Conservation (phyloP, 2,888 invertebrate species). For the Nudaria mundana region DNA sequence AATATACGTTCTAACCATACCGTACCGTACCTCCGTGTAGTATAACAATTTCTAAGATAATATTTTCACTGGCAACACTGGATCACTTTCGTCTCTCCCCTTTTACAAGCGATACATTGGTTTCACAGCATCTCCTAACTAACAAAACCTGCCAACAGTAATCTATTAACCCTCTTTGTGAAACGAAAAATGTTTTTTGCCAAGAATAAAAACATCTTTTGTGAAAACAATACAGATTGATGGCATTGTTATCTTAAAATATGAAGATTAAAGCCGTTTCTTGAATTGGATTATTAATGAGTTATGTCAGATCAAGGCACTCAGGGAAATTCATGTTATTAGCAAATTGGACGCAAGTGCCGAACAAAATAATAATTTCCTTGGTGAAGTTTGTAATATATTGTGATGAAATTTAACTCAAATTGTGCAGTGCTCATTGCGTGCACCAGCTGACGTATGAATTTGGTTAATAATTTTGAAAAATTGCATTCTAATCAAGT, state of each 20-base stretch:
- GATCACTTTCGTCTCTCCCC: background rate
- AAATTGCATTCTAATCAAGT: no score
- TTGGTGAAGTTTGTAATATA: background rate
- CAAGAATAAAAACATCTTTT: constrained; percentile 59
- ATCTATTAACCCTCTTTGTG: constrained; percentile 38
- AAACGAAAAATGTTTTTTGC: constrained; percentile 41
- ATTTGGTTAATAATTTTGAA: background rate
- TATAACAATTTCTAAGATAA: no score
- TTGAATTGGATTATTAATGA: constrained; percentile 24
- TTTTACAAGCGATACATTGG: constrained; percentile 18
- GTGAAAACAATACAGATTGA: constrained; percentile 50
- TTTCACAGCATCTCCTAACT: constrained; percentile 20
- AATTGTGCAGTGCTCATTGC: background rate
- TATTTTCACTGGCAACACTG: background rate
- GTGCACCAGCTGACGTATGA: no score
- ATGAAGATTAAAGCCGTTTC: constrained; percentile 33
- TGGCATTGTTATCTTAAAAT: constrained; percentile 38
- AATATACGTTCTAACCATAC: no score
- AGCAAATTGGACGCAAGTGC: constrained; percentile 7
- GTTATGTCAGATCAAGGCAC: constrained; percentile 11
- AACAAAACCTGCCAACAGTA: constrained; percentile 38
- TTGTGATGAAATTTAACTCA: background rate
- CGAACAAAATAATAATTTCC: background rate
- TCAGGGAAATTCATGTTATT: constrained; percentile 6
- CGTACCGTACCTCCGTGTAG: no score